Conservation (phyloP, 2,113 vertebrate genomes). For the Proterorhinus semilunaris region DNA sequence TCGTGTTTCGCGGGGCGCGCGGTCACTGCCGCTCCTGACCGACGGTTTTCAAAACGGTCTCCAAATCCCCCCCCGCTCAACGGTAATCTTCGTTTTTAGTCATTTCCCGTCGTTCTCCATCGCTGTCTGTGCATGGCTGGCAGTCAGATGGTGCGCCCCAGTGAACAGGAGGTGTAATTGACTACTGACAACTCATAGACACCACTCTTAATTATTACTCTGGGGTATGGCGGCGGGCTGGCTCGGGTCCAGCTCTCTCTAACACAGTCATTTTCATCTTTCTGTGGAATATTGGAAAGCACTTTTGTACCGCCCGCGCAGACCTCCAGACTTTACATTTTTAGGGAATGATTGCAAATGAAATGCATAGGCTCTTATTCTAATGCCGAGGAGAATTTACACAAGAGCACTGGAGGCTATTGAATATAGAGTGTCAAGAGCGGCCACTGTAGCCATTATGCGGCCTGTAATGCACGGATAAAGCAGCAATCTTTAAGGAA, state of each 20-base stretch:
- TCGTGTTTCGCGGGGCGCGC: conserved; percentile 74
- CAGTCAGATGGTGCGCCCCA: conserved; percentile 70
- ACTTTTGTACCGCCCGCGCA: conserved; percentile 56
- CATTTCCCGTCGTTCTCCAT: conserved; percentile 68
- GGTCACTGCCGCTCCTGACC: conserved; percentile 76
- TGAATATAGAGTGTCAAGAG: conserved; percentile 20
- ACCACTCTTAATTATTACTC: conserved; percentile 80
- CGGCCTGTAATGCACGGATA: conserved; percentile 23
- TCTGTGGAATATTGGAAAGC: conserved; percentile 66
- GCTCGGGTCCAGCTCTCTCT: conserved; percentile 63
- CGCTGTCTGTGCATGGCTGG: conserved; percentile 65
- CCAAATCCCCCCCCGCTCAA: conserved; percentile 65
- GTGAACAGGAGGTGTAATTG: conserved; percentile 77
- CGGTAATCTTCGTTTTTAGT: conserved; percentile 75
- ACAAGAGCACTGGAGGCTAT: conserved; percentile 38
- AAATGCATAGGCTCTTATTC: conserved; percentile 55
- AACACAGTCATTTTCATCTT: conserved; percentile 66
- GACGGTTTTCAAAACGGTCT: conserved; percentile 65
- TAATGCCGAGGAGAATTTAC: conserved; percentile 40
- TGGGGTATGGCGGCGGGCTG: conserved; percentile 68
- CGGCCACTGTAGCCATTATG: conserved; percentile 15
- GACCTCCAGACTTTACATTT: conserved; percentile 58
- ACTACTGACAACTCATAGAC: conserved; percentile 76
- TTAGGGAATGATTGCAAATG: conserved; percentile 56
- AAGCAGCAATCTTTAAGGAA: conserved; percentile 19